Base-by-base conservation (phyloP, 2,888 invertebrate species). In the Cybosia mesomella region DNA sequence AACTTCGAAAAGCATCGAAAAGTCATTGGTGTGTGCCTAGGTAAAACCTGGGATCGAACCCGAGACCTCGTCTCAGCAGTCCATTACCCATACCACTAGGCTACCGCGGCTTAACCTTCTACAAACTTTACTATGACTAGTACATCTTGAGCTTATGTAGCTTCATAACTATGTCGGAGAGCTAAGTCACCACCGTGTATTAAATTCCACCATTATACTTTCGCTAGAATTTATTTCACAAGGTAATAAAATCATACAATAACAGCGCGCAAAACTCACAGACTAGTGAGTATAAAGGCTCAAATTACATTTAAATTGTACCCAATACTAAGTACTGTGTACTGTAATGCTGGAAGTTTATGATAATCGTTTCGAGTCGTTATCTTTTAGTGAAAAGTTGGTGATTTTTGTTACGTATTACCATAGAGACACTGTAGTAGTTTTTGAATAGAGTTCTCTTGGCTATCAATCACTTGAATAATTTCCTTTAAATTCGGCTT, bases 311-410 rank as follows among this genome's bases (percentile, higher is more conserved):
- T 64, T 72, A 74, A 72, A 70, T 71, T 67, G 66, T 59, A 63
- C 21, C 63, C 55, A 59, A 65, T 54, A 59, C 49, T 55, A 43
- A 32, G 28, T 28, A 60, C 58, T 72, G 66, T 64, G 67, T 13
- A 58, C 59, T 64, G 75, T 82, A 82, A 84, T 84, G 81, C 79
- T 57, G 70, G 71, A 83, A 77, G 79, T 86, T 86, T 86, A 86
- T 79, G 83, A 81, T 86, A 82, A 85, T 86, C 78, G 80, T 75
- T 22, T 53, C 34, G 60, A 69, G 72, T 81, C 72, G 80, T 82
- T 79, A 80, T 79, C 80, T 77, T 74, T 57, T 73, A 72, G 74
- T 73, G 74, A 76, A 80, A 76, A 76, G 68, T 73, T 61, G 57
- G 64, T 53, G 54, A 68, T 28, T 67, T 66, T 28, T 53, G 80